Percentiles rank a stretch among this genome's conserved stretches.
phyloP scores from a whole-genome alignment of 2,888 invertebrate species.

The Hypomecis atomaria region DNA sequence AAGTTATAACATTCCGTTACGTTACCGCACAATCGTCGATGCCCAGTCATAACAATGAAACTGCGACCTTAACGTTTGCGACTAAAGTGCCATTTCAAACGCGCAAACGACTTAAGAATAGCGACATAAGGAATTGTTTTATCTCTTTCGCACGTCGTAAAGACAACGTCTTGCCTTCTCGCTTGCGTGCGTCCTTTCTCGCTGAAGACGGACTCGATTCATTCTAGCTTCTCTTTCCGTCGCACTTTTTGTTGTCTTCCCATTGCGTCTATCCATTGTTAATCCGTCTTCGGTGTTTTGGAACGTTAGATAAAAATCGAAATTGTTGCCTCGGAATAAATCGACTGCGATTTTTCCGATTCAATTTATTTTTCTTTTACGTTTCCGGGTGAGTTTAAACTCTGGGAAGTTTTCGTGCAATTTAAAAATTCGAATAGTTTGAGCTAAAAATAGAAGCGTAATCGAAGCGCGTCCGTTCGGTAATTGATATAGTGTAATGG shows the following conservation, averaged over 20 bases:
- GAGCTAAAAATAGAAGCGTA: conserved; percentile 44
- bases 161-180: conserved; percentile 73
- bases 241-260: conserved; percentile 70
- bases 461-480: conserved; percentile 55
- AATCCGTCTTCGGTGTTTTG: conserved; percentile 79
- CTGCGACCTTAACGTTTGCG: conserved; percentile 77
- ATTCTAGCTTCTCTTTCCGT: conserved; percentile 77
- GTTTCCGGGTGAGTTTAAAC: conserved; percentile 8
- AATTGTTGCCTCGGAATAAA: conserved; percentile 39
- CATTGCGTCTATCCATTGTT: conserved; percentile 69
- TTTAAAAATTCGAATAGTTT: conserved; percentile 17
- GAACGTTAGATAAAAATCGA: conserved; percentile 71
- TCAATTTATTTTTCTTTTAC: conserved; percentile 27
- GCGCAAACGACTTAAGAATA: conserved; percentile 80
- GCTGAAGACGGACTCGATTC: conserved; percentile 77
- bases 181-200: conserved; percentile 72
- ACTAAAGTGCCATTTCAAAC: conserved; percentile 77
- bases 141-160: conserved; percentile 83
- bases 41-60: conserved; percentile 78
- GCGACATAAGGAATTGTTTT: conserved; percentile 83
- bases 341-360: conserved; percentile 37
- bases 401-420: conserved; percentile 3
- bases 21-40: conserved; percentile 74
- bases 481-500: conserved; percentile 83
- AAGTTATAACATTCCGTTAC: conserved; percentile 82